These are phyloP conservation scores for Anguilla megastoma DNA, from an alignment of 2,797 vertebrate genomes.

Conservation along the genomic window DNA sequence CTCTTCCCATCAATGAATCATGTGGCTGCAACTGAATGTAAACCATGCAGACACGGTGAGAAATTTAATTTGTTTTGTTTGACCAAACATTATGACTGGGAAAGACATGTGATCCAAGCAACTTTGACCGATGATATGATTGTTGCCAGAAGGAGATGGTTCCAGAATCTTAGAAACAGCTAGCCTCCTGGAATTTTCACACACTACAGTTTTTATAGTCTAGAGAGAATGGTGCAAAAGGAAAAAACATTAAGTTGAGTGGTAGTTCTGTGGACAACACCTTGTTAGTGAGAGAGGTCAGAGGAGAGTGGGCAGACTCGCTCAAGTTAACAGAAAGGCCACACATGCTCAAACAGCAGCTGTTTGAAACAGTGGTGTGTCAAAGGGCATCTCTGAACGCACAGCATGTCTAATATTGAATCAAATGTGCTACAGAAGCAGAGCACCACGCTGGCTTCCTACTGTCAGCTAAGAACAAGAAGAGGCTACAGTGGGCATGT, in stretches of 20 bases:
- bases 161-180: background rate
- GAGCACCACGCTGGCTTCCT: background rate
- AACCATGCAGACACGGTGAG: background rate
- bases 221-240: too few species aligned
- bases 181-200: background rate
- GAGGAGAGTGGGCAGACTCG: background rate
- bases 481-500: too few species aligned
- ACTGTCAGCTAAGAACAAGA: background rate
- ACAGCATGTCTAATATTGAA: background rate
- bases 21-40: background rate
- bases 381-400: background rate
- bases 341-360: background rate
- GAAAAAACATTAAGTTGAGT: background rate
- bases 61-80: background rate
- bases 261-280: background rate
- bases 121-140: background rate
- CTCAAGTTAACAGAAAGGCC: background rate
- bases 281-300: background rate
- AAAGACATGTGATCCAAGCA: background rate
- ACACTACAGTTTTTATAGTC: background rate
- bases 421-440: background rate
- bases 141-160: background rate
- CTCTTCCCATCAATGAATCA: background rate
- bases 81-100: too few species aligned
- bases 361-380: background rate